Evolutionary conservation across 2,797 vertebrate species (phyloP).

Genomic region (Helarctos malayanus): DNA sequence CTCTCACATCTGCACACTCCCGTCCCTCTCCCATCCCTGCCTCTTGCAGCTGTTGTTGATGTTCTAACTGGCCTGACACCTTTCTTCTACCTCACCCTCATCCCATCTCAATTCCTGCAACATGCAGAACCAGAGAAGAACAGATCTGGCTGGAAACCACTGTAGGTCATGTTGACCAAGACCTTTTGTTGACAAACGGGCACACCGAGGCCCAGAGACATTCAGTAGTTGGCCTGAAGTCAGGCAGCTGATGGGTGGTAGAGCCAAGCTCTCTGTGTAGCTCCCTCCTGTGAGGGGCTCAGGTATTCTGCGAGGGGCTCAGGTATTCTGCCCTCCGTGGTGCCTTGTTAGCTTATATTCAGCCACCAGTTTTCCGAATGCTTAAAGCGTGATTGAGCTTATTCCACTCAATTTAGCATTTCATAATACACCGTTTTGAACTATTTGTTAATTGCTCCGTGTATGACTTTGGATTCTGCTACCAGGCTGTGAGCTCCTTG

Average conservation of each 20-base stretch:
- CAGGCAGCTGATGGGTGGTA: neutral
- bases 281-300: neutral
- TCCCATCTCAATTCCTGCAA: neutral
- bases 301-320: neutral
- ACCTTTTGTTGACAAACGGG: neutral
- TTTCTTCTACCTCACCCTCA: neutral
- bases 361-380: slow-evolving; percentile 38
- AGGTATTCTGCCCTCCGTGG: neutral
- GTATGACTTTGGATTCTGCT: slow-evolving; percentile 35
- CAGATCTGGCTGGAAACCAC: neutral
- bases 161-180: neutral
- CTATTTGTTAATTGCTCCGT: slow-evolving; percentile 59
- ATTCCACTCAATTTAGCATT: slow-evolving; percentile 77
- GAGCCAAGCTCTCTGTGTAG: neutral
- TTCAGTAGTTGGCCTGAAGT: neutral
- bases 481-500: slow-evolving; percentile 66
- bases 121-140: neutral
- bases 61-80: neutral
- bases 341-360: neutral
- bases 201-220: neutral
- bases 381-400: slow-evolving; percentile 57
- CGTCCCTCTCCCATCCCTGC: neutral
- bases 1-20: neutral
- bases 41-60: neutral
- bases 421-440: slow-evolving; percentile 54